A percentile compares a stretch with the other conserved stretches of the same genome.
Conservation (phyloP, 2,113 vertebrate species). For the Pipra filicauda region DNA sequence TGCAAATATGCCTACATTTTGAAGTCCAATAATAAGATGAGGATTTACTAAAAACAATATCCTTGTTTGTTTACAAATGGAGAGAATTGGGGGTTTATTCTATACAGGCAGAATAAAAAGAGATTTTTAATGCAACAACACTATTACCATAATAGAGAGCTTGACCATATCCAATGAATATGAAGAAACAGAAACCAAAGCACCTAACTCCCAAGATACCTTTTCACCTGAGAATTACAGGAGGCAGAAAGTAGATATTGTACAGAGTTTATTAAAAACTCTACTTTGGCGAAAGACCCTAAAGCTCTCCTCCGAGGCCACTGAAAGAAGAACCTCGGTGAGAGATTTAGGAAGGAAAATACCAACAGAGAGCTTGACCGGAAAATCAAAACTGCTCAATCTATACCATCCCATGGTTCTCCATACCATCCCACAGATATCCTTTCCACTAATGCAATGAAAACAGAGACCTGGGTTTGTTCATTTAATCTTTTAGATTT, state of each 20-base stretch:
- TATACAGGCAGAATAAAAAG: background rate
- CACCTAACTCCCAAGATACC: background rate
- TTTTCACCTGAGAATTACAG: background rate
- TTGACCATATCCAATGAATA: background rate
- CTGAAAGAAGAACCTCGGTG: background rate
- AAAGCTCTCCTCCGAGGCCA: background rate
- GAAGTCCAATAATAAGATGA: background rate
- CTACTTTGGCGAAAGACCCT: background rate
- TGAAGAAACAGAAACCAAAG: background rate
- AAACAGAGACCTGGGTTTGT: background rate
- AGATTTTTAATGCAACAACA: background rate
- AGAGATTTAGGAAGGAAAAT: background rate
- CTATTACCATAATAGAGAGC: background rate
- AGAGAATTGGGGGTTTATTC: background rate
- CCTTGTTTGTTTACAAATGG: background rate
- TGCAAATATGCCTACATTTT: background rate
- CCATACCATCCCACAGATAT: background rate
- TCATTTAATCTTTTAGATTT: background rate
- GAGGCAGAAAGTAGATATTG: background rate
- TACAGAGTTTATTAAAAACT: background rate
- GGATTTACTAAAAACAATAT: background rate
- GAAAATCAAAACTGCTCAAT: background rate
- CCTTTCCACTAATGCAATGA: background rate
- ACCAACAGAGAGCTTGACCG: background rate
- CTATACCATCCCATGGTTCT: background rate